phyloP scores from a whole-genome alignment of 2,797 vertebrate species.

The Caiman crocodilus region DNA sequence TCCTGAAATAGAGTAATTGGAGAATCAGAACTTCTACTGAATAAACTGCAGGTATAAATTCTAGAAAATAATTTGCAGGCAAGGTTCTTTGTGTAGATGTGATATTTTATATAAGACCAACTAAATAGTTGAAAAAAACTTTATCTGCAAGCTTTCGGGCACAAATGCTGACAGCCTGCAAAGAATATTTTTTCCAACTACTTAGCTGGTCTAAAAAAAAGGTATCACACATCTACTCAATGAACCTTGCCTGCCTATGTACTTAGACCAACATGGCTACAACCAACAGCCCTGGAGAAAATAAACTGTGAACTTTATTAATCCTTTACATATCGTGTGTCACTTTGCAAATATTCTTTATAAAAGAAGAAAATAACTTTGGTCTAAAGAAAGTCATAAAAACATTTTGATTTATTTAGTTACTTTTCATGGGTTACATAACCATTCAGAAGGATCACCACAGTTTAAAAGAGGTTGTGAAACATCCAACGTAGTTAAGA shows the following conservation, averaged over 20 bases:
- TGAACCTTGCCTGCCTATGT: too few species aligned
- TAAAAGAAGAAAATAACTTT: not conserved
- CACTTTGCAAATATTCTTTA: not conserved
- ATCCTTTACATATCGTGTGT: not conserved
- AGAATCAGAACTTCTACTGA: constrained; percentile 59
- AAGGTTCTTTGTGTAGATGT: too few species aligned
- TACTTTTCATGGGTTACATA: not conserved
- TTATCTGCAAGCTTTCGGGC: too few species aligned
- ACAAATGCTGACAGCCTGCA: too few species aligned
- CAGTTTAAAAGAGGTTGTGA: not conserved
- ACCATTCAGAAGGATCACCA: not conserved
- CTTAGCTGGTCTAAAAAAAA: too few species aligned
- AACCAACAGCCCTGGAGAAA: not conserved
- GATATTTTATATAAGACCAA: too few species aligned
- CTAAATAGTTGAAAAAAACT: too few species aligned
- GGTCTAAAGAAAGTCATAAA: not conserved
- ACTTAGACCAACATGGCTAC: too few species aligned
- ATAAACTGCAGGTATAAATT: constrained; percentile 3
- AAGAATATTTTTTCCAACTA: too few species aligned
- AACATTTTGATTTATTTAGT: not conserved
- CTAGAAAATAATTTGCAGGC: not conserved
- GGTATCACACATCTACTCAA: too few species aligned
- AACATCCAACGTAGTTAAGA: not conserved
- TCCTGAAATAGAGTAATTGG: constrained; percentile 85
- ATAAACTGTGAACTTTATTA: not conserved